Conservation (phyloP, 2,113 vertebrate genomes). For the Thomomys bottae region DNA sequence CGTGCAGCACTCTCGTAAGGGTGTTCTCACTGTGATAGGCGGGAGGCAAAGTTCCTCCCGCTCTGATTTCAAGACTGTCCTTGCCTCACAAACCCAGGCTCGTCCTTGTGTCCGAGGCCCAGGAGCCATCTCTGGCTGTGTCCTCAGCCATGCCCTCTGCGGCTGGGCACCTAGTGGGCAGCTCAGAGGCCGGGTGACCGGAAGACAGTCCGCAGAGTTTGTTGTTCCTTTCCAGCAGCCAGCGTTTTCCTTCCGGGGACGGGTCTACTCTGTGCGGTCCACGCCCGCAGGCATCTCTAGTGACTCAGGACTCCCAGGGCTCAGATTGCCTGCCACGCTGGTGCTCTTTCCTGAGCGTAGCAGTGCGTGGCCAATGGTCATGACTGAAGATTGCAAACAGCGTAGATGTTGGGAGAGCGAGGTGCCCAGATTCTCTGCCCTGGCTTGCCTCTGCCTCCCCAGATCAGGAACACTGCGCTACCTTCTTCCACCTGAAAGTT, state of each 20-base stretch:
- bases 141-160: background rate
- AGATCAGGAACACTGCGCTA: accelerated
- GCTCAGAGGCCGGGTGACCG: background rate
- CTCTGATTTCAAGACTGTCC: accelerated
- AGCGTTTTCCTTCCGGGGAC: background rate
- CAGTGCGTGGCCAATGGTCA: accelerated
- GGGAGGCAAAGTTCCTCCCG: too few species aligned
- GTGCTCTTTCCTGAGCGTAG: background rate
- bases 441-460: background rate
- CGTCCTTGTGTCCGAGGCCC: accelerated
- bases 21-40: too few species aligned
- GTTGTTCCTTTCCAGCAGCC: background rate
- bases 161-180: background rate
- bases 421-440: too few species aligned
- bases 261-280: background rate
- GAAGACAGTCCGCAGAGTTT: background rate
- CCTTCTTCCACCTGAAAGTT: background rate
- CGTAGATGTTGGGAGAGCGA: background rate
- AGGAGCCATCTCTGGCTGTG: too few species aligned
- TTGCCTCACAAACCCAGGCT: background rate
- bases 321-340: accelerated
- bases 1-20: too few species aligned
- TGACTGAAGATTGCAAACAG: background rate
- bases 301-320: background rate
- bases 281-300: background rate